Conservation (phyloP, 2,113 vertebrate genomes). For the Lepidiolamprologus cunningtoni region DNA sequence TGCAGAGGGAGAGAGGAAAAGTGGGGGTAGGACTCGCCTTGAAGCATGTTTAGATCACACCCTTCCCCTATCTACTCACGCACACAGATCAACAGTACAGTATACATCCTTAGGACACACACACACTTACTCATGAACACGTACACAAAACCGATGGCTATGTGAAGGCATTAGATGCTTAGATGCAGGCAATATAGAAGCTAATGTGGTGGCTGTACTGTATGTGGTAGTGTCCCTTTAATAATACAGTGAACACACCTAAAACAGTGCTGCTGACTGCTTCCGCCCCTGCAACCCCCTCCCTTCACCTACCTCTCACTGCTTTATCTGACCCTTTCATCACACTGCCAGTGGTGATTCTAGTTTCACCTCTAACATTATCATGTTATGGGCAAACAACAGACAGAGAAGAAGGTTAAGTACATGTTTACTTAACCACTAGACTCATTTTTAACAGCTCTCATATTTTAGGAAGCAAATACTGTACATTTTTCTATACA, state of each 20-base stretch:
- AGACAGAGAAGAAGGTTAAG: background rate
- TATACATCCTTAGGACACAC: background rate
- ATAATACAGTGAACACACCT: conserved; percentile 35
- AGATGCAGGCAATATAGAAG: background rate
- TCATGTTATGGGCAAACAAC: background rate
- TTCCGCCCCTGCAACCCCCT: background rate
- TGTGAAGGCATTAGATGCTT: background rate
- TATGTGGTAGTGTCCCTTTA: background rate
- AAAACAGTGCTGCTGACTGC: background rate
- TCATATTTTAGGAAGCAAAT: background rate
- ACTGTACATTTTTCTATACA: conserved; percentile 5
- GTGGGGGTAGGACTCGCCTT: conserved; percentile 26
- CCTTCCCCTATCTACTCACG: conserved; percentile 51
- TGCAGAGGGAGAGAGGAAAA: conserved; percentile 16
- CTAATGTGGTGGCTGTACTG: background rate
- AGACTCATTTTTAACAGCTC: background rate
- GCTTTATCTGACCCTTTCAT: background rate
- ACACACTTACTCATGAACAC: background rate
- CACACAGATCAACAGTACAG: background rate
- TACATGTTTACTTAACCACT: background rate
- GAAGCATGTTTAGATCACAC: conserved; percentile 41
- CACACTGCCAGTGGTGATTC: background rate
- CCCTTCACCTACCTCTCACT: background rate
- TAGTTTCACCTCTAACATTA: background rate
- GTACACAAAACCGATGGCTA: background rate